phyloP scores from a whole-genome alignment of 2,797 vertebrate genomes.

The Botia kubotai region DNA sequence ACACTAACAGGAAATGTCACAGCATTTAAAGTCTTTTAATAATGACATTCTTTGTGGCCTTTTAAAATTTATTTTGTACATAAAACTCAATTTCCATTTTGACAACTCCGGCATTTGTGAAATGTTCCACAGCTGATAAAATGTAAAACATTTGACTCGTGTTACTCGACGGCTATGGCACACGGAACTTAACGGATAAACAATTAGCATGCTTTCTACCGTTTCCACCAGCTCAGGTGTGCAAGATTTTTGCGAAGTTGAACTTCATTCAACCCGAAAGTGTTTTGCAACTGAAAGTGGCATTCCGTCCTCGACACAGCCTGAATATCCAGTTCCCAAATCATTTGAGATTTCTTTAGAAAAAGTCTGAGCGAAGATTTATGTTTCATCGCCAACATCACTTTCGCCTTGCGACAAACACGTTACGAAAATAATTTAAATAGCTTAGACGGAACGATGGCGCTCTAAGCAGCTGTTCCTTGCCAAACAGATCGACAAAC shows the following conservation, averaged over 20 bases:
- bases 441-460: background rate
- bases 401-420: background rate
- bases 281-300: background rate
- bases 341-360: background rate
- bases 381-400: background rate
- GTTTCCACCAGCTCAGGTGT: too few species aligned
- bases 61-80: too few species aligned
- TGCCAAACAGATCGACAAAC: background rate
- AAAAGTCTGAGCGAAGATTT: background rate
- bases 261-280: background rate
- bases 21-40: background rate
- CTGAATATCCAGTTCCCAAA: conserved; percentile 29
- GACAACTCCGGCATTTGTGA: background rate
- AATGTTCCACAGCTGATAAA: background rate
- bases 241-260: background rate
- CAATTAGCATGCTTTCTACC: background rate
- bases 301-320: background rate
- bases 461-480: background rate
- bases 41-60: too few species aligned
- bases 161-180: background rate
- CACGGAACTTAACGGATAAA: background rate
- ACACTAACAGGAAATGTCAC: conserved; percentile 1
- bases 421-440: background rate
- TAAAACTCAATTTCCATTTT: background rate
- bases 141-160: background rate